These are phyloP conservation scores for Lepus europaeus DNA, from an alignment of 2,113 vertebrate genomes.

Conservation along the genomic window DNA sequence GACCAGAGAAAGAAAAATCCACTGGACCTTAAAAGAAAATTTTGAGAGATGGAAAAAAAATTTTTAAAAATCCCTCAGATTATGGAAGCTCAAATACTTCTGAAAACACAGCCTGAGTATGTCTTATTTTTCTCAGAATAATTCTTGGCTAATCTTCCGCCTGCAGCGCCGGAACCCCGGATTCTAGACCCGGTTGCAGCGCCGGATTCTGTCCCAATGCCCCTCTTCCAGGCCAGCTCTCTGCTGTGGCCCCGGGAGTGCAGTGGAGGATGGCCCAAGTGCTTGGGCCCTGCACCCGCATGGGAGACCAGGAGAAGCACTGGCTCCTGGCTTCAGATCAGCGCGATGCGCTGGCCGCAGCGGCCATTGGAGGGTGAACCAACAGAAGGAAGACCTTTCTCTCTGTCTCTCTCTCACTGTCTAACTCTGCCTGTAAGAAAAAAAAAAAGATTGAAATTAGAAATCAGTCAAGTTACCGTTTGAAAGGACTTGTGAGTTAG, in stretches of 20 bases:
- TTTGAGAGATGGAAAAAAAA: not conserved
- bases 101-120: fast-evolving
- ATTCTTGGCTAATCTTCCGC: not conserved
- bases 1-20: not conserved
- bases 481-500: not conserved
- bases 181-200: too few relatives aligned
- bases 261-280: too few relatives aligned
- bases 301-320: not conserved
- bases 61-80: not conserved
- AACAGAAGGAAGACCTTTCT: too few relatives aligned
- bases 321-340: too few relatives aligned
- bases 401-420: too few relatives aligned
- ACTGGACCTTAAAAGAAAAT: not conserved
- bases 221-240: too few relatives aligned
- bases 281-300: too few relatives aligned
- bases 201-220: too few relatives aligned
- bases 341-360: not conserved
- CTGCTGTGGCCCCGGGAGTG: too few relatives aligned
- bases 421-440: too few relatives aligned
- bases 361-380: too few relatives aligned
- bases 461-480: not conserved
- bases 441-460: not conserved
- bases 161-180: too few relatives aligned
- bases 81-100: not conserved
- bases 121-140: constrained; percentile 20